A percentile compares a stretch with the other conserved stretches of the same genome.
Conservation (phyloP, 1,140 invertebrate species). For the Pogonus chalceus region DNA sequence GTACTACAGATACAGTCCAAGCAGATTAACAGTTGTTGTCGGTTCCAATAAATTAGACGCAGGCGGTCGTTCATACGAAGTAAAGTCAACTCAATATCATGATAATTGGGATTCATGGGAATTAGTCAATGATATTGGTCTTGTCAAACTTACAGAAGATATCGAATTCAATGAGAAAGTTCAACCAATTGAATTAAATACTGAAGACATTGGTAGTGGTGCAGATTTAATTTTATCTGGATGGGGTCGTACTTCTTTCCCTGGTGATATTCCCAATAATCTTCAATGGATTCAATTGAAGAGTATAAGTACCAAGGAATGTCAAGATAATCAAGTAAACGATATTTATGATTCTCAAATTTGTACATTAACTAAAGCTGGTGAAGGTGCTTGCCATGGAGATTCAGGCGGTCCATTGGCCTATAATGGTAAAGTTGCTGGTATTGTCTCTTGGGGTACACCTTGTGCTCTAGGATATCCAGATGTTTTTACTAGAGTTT, state of each 20-base stretch:
- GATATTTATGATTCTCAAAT: conserved; percentile 4
- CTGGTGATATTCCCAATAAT: conserved; percentile 27
- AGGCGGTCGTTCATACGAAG: conserved; percentile 29
- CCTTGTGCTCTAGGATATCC: conserved; percentile 35
- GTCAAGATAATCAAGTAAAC: conserved; percentile 19
- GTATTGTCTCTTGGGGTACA: conserved; percentile 36
- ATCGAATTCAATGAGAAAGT: conserved; percentile 23
- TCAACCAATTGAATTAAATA: conserved; percentile 29
- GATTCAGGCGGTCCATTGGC: conserved; percentile 35
- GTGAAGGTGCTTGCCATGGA: conserved; percentile 20
- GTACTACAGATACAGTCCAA: conserved; percentile 31
- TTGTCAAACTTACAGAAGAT: conserved; percentile 5
- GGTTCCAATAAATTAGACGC: conserved; percentile 36
- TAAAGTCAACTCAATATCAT: conserved; percentile 32
- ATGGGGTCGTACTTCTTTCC: conserved; percentile 36
- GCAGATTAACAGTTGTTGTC: conserved; percentile 33
- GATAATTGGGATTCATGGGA: too few relatives aligned
- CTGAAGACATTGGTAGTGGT: conserved; percentile 20
- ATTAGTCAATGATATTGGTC: conserved; percentile 15
- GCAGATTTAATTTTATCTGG: conserved; percentile 33
- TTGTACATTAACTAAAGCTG: conserved; percentile 10
- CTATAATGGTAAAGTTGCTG: conserved; percentile 26
- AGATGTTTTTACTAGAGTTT: conserved; percentile 31
- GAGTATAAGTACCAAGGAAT: conserved; percentile 32
- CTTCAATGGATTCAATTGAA: conserved; percentile 38